phyloP scores from a whole-genome alignment of 2,888 invertebrate species.

The Polyploca ridens region DNA sequence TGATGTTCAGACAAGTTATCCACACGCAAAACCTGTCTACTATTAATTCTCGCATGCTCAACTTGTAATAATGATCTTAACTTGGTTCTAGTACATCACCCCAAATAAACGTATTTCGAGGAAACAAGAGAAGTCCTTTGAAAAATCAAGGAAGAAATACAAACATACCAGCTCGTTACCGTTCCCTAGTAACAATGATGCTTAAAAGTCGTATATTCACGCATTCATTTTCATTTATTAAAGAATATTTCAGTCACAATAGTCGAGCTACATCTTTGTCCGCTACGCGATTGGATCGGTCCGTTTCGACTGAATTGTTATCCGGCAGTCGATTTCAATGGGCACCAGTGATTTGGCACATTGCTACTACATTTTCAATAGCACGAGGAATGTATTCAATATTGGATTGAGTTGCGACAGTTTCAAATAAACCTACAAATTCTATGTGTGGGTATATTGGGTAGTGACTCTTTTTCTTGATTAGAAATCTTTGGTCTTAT shows the following conservation, averaged over 20 bases:
- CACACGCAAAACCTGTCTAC: too few relatives aligned
- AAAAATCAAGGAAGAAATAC: too few relatives aligned
- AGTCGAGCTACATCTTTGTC: neutral
- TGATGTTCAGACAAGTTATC: too few relatives aligned
- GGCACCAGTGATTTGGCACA: conserved; percentile 4
- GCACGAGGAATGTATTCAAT: neutral
- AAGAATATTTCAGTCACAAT: neutral
- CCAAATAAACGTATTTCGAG: too few relatives aligned
- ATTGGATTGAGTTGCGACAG: neutral
- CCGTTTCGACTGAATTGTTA: neutral
- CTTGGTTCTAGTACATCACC: too few relatives aligned
- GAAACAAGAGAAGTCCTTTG: too few relatives aligned
- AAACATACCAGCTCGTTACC: too few relatives aligned
- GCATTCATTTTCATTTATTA: too few relatives aligned
- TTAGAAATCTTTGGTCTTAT: neutral
- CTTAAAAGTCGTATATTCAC: neutral
- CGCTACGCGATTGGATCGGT: neutral
- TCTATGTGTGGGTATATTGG: neutral
- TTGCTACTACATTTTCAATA: neutral
- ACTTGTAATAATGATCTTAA: too few relatives aligned
- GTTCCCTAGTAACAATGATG: neutral
- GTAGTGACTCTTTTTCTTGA: neutral
- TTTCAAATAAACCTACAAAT: neutral
- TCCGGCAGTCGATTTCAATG: conserved; percentile 1
- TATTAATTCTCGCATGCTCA: too few relatives aligned